phyloP scores from a whole-genome alignment of 2,888 invertebrate species.

The Corythucha ciliata region DNA sequence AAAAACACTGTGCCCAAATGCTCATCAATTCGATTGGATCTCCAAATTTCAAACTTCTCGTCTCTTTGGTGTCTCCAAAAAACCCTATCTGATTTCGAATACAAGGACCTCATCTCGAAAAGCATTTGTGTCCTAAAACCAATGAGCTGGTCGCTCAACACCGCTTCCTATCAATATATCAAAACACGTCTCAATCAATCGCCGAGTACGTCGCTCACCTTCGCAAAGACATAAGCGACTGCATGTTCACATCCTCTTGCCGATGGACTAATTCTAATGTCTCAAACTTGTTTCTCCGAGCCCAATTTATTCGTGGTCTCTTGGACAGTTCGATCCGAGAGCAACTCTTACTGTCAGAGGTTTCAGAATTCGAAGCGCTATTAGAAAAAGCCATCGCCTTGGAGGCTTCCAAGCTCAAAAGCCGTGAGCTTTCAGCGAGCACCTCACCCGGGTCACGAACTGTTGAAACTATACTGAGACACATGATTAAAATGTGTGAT shows the following conservation, averaged over 20 bases:
- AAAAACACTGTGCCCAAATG: conserved; percentile 5
- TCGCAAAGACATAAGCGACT: conserved; percentile 7
- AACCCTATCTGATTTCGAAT: no score
- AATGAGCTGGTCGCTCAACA: conserved; percentile 10
- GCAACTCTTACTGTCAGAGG: neutral
- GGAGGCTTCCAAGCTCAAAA: conserved; percentile 12
- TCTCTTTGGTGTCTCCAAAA: conserved; percentile 1
- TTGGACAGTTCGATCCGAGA: conserved; percentile 6
- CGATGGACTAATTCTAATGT: neutral
- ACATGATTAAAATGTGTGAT: no score
- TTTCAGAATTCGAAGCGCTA: conserved; percentile 6
- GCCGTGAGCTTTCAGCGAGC: conserved; percentile 6
- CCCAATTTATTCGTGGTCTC: conserved; percentile 13
- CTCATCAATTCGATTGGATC: conserved; percentile 12
- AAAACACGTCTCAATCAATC: conserved; percentile 3
- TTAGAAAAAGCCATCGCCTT: conserved; percentile 8
- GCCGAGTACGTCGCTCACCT: conserved; percentile 6
- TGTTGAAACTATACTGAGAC: no score
- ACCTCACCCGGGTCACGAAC: no score
- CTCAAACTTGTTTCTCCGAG: conserved; percentile 5
- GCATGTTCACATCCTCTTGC: conserved; percentile 1
- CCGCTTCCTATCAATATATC: conserved; percentile 3
- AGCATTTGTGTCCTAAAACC: conserved; percentile 3
- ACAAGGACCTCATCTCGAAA: neutral
- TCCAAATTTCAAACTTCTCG: neutral